A percentile compares a stretch with the other conserved stretches of the same genome.
phyloP scores from a whole-genome alignment of 2,888 invertebrate species.

The Lampropteryx suffumata region DNA sequence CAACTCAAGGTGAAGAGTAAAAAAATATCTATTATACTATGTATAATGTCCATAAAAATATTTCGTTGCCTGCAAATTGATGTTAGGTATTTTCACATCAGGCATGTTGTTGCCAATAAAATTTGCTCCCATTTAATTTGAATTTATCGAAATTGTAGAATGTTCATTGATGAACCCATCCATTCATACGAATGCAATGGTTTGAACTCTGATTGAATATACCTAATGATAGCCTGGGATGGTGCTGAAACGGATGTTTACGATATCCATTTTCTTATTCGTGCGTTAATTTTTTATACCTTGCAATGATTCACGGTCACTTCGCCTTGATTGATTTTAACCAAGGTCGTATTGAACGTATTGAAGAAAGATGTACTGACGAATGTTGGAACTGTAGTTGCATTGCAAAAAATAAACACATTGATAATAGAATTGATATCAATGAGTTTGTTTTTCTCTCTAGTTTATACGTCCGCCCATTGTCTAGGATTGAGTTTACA shows the following conservation, averaged over 20 bases:
- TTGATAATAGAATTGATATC: conserved; percentile 45
- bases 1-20: not conserved
- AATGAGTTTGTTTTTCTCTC: conserved; percentile 56
- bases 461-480: conserved; percentile 69
- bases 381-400: conserved; percentile 17
- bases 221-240: conserved; percentile 27
- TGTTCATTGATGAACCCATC: conserved; percentile 20
- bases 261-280: conserved; percentile 36
- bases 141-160: not conserved
- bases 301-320: conserved; percentile 53
- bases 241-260: conserved; percentile 35
- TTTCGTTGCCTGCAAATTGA: not conserved
- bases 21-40: not conserved
- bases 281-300: conserved; percentile 53
- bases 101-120: conserved; percentile 1
- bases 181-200: conserved; percentile 25
- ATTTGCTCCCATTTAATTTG: conserved; percentile 4
- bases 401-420: conserved; percentile 39
- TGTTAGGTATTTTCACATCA: conserved; percentile 3
- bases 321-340: conserved; percentile 53
- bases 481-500: conserved; percentile 47
- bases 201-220: conserved; percentile 10
- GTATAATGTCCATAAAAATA: not conserved
- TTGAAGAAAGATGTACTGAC: conserved; percentile 27
- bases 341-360: conserved; percentile 53